phyloP scores from a whole-genome alignment of 2,797 vertebrate genomes.

The Staurois parvus region DNA sequence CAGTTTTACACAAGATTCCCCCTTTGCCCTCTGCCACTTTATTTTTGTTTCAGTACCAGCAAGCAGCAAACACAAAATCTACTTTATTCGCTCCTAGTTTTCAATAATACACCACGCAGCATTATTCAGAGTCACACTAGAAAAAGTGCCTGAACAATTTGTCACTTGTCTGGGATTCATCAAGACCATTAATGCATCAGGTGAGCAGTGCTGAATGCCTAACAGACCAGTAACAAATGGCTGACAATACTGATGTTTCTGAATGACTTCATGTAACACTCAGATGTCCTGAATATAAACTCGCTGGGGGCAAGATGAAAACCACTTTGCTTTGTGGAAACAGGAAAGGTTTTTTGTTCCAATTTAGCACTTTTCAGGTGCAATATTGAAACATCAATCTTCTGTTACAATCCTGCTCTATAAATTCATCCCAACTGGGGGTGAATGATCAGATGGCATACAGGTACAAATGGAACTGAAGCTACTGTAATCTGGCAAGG shows the following conservation, averaged over 20 bases:
- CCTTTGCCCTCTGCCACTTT: background rate
- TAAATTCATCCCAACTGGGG: conserved; percentile 5
- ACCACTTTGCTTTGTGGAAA: conserved; percentile 27
- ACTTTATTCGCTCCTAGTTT: background rate
- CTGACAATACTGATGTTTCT: conserved; percentile 42
- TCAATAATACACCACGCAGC: background rate
- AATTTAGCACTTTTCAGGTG: conserved; percentile 43
- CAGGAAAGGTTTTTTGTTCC: conserved; percentile 35
- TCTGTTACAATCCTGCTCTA: conserved; percentile 19
- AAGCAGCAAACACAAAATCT: background rate
- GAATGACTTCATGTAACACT: conserved; percentile 31
- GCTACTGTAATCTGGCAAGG: conserved; percentile 13
- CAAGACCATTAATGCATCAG: conserved; percentile 22
- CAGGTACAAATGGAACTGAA: conserved; percentile 24
- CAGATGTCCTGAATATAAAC: conserved; percentile 28
- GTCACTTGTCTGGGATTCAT: conserved; percentile 30
- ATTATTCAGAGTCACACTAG: background rate
- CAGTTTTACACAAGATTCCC: background rate
- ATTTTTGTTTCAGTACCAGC: background rate
- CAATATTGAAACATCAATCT: conserved; percentile 47
- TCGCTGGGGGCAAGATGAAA: conserved; percentile 9
- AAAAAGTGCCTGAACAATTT: conserved; percentile 2
- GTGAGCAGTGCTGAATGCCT: conserved; percentile 2
- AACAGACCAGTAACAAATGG: background rate
- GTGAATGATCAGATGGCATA: conserved; percentile 26